Evolutionary conservation across 2,888 invertebrate species (phyloP).

Genomic region (Allophyes oxyacanthae): DNA sequence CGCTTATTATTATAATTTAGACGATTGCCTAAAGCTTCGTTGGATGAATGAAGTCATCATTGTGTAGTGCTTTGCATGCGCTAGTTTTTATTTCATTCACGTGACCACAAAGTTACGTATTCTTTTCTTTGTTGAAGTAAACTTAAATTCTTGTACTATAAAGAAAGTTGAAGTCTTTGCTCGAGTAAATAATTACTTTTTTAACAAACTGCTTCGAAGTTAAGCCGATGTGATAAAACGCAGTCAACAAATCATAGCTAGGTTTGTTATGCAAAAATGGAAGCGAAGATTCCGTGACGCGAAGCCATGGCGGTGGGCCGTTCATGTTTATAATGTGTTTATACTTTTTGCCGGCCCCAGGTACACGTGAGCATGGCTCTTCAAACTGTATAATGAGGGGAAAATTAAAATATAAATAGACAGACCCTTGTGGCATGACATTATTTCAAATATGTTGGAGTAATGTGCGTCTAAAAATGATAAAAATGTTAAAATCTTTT

Average conservation of each 20-base stretch:
- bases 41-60: constrained; percentile 86
- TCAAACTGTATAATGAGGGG: constrained; percentile 68
- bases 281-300: constrained; percentile 84
- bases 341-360: constrained; percentile 74
- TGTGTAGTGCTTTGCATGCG: constrained; percentile 52
- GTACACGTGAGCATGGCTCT: constrained; percentile 71
- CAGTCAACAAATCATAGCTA: constrained; percentile 77
- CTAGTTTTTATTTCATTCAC: constrained; percentile 47
- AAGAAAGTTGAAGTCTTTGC: constrained; percentile 31
- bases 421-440: constrained; percentile 40
- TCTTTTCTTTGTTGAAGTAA: constrained; percentile 32
- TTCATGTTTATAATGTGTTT: constrained; percentile 82
- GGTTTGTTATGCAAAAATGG: constrained; percentile 86
- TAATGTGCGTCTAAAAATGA: constrained; percentile 47
- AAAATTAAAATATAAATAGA: constrained; percentile 70
- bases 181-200: constrained; percentile 52
- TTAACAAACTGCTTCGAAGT: constrained; percentile 62
- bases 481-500: constrained; percentile 41
- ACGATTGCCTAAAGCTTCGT: constrained; percentile 85
- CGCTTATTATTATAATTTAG: constrained; percentile 89
- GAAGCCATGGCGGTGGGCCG: constrained; percentile 73
- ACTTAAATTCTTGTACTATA: constrained; percentile 26
- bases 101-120: constrained; percentile 23
- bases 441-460: constrained; percentile 35
- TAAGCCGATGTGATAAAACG: constrained; percentile 68